These are phyloP conservation scores for Papilio aristodemus DNA, from an alignment of 1,140 invertebrate species.

Conservation along the genomic window DNA sequence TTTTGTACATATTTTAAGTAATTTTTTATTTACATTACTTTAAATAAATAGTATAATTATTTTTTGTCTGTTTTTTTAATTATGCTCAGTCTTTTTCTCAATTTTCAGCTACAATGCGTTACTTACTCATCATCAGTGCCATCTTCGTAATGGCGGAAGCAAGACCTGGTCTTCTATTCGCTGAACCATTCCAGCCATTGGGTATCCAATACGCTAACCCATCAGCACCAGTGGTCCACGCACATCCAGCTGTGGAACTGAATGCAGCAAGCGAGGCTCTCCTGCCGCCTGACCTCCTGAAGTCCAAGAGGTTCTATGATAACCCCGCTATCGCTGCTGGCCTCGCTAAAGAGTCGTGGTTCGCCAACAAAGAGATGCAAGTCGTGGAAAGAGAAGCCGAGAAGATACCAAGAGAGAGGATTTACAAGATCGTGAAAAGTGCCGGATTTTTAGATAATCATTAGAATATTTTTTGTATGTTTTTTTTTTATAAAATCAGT, in stretches of 20 bases:
- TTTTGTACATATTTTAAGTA: background rate
- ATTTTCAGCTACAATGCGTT: constrained; percentile 56
- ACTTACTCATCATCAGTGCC: constrained; percentile 44
- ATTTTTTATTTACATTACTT: background rate
- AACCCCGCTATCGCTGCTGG: constrained; percentile 86
- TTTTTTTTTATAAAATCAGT: too few relatives aligned
- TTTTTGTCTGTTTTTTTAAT: too few relatives aligned
- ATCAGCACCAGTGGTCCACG: constrained; percentile 42
- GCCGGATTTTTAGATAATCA: constrained; percentile 82
- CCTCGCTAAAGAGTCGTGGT: constrained; percentile 88
- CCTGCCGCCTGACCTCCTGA: constrained; percentile 81
- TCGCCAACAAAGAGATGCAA: constrained; percentile 86
- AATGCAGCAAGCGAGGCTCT: constrained; percentile 74
- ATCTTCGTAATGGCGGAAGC: constrained; percentile 50
- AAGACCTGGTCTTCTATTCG: constrained; percentile 57
- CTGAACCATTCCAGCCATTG: constrained; percentile 52
- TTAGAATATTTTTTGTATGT: constrained; percentile 33
- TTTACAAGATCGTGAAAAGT: constrained; percentile 86
- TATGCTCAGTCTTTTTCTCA: background rate
- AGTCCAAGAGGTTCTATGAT: constrained; percentile 86
- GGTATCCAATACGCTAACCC: constrained; percentile 60
- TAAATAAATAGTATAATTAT: too few relatives aligned
- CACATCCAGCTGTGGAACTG: constrained; percentile 72
- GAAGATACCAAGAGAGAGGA: constrained; percentile 87
- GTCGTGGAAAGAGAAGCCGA: constrained; percentile 88